A percentile compares a stretch with the other conserved stretches of the same genome.
These are phyloP conservation scores for Sorex fumeus DNA, from an alignment of 2,113 vertebrate species.

Conservation along the genomic window DNA sequence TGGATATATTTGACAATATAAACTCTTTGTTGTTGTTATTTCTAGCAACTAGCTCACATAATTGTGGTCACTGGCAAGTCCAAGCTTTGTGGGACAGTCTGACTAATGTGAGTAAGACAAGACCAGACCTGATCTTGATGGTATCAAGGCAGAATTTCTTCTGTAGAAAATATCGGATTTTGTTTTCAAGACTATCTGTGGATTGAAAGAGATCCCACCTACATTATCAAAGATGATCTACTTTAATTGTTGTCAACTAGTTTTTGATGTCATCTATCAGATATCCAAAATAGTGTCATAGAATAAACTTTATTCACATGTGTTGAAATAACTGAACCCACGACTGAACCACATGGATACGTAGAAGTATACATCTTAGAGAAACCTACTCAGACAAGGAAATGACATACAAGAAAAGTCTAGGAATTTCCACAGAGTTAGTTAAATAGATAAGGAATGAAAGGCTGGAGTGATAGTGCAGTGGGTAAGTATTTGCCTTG, in stretches of 20 bases:
- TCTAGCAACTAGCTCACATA: not conserved
- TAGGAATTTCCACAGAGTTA: not conserved
- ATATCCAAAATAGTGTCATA: not conserved
- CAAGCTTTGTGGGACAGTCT: not conserved
- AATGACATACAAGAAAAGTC: not conserved
- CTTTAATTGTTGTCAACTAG: not conserved
- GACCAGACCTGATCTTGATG: not conserved
- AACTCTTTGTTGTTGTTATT: not conserved
- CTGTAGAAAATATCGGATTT: not conserved
- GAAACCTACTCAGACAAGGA: not conserved
- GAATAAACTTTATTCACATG: not conserved
- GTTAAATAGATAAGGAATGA: not conserved
- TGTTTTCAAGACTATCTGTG: not conserved
- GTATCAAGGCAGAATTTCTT: constrained; percentile 1
- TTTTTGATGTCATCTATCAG: not conserved
- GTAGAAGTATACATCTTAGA: not conserved
- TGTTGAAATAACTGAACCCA: not conserved
- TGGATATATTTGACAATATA: not conserved
- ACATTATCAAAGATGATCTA: not conserved
- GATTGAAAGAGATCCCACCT: too few species aligned
- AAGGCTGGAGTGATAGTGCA: too few species aligned
- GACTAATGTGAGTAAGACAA: not conserved
- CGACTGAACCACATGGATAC: not conserved
- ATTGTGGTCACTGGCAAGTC: not conserved
- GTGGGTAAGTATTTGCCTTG: too few species aligned